Evolutionary conservation across 2,113 vertebrate genomes (phyloP).

Genomic region (Hyperopisus bebe): DNA sequence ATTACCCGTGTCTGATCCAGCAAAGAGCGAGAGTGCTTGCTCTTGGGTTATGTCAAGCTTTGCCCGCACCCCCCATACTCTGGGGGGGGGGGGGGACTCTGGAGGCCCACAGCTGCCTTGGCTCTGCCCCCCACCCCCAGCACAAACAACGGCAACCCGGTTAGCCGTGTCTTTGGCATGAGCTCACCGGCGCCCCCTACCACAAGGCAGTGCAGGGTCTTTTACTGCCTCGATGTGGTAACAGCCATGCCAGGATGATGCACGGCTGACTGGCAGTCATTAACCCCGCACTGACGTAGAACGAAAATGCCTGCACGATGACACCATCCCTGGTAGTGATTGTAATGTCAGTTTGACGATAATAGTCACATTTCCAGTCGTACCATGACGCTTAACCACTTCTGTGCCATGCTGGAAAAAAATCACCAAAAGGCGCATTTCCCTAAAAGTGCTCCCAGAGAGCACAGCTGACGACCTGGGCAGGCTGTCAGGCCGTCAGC

Average conservation of each 20-base stretch:
- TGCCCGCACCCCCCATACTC: background rate
- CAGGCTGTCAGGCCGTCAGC: background rate
- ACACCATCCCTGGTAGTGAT: background rate
- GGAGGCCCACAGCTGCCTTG: background rate
- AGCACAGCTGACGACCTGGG: background rate
- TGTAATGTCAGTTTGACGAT: background rate
- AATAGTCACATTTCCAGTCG: background rate
- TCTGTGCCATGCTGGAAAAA: background rate
- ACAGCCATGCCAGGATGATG: background rate
- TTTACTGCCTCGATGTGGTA: background rate
- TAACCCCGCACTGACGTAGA: background rate
- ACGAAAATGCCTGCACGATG: background rate
- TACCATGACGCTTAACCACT: background rate
- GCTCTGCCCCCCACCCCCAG: background rate
- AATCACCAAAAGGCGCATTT: background rate
- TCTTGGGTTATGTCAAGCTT: background rate
- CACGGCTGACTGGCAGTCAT: background rate
- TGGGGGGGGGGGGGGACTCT: background rate
- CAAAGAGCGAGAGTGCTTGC: background rate
- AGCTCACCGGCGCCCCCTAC: background rate
- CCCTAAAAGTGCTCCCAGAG: background rate
- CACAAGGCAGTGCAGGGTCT: background rate
- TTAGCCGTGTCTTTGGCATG: background rate
- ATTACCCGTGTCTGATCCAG: slow-evolving; percentile 7
- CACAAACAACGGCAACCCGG: background rate